These are phyloP conservation scores for Vidua chalybeata DNA, from an alignment of 2,113 vertebrate genomes.

Conservation along the genomic window DNA sequence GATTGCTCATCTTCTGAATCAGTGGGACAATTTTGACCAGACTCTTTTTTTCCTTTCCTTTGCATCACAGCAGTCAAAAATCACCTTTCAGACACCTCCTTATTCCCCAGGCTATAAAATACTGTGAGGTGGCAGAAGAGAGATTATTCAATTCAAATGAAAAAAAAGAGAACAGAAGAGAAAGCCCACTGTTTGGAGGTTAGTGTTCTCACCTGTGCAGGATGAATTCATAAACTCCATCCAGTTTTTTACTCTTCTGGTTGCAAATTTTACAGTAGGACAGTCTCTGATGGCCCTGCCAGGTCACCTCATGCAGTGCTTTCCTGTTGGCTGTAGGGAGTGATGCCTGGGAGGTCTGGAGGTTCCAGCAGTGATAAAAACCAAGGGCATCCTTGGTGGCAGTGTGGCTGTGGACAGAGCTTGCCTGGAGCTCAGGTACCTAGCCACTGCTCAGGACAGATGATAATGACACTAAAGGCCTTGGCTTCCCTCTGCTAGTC, in stretches of 20 bases:
- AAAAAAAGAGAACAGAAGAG: neutral
- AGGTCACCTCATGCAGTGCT: neutral
- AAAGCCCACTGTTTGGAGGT: neutral
- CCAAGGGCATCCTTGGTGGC: accelerated
- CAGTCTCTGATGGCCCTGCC: neutral
- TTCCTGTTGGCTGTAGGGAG: neutral
- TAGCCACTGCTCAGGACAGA: neutral
- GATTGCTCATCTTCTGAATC: neutral
- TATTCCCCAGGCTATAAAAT: neutral
- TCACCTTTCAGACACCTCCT: neutral
- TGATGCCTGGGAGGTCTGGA: neutral
- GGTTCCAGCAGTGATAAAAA: neutral
- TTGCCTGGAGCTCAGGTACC: neutral
- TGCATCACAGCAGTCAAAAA: neutral
- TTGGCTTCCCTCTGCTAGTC: neutral
- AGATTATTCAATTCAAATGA: neutral
- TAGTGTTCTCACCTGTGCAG: neutral
- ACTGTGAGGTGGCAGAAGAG: neutral
- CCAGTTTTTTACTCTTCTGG: neutral
- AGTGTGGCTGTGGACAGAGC: too few species aligned
- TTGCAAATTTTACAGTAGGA: neutral
- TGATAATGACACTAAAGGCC: neutral
- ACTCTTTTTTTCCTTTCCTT: neutral
- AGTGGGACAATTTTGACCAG: neutral
- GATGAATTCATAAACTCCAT: neutral